Evolutionary conservation across 2,888 invertebrate genomes (phyloP).

Genomic region (Linyphia triangularis): DNA sequence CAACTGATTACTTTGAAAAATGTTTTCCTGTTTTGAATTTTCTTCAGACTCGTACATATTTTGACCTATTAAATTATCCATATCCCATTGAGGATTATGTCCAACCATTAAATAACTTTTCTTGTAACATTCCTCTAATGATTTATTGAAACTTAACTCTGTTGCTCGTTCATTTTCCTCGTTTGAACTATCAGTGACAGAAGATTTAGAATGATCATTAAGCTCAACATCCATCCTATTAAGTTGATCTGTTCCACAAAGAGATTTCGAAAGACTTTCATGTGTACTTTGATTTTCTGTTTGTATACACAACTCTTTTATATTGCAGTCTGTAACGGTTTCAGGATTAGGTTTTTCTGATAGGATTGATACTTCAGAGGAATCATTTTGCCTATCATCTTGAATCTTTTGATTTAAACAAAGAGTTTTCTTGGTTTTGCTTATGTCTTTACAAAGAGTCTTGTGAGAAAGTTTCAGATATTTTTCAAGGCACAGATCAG

Average conservation of each 20-base stretch:
- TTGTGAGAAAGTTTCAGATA: constrained; percentile 71
- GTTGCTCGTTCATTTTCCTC: background rate
- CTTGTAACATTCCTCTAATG: constrained; percentile 7
- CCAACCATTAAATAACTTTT: background rate
- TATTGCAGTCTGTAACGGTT: constrained; percentile 8
- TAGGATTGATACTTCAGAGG: constrained; percentile 11
- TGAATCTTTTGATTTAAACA: constrained; percentile 59
- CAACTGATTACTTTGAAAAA: constrained; percentile 4
- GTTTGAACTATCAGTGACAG: background rate
- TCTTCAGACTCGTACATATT: background rate
- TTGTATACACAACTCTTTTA: constrained; percentile 43
- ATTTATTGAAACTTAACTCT: constrained; percentile 30
- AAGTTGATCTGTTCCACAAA: constrained; percentile 34
- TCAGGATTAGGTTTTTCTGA: constrained; percentile 34
- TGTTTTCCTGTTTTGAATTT: background rate
- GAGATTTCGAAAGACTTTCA: constrained; percentile 66
- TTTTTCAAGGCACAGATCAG: constrained; percentile 77
- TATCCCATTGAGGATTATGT: background rate
- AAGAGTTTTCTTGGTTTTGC: constrained; percentile 53
- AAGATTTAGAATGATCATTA: constrained; percentile 34
- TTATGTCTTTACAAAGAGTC: constrained; percentile 45
- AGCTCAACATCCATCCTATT: constrained; percentile 48
- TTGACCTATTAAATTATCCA: background rate
- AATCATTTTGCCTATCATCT: constrained; percentile 52
- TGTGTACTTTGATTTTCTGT: constrained; percentile 21